These are phyloP conservation scores for Smutsia temminckii DNA, from an alignment of 2,797 vertebrate genomes.

Conservation along the genomic window DNA sequence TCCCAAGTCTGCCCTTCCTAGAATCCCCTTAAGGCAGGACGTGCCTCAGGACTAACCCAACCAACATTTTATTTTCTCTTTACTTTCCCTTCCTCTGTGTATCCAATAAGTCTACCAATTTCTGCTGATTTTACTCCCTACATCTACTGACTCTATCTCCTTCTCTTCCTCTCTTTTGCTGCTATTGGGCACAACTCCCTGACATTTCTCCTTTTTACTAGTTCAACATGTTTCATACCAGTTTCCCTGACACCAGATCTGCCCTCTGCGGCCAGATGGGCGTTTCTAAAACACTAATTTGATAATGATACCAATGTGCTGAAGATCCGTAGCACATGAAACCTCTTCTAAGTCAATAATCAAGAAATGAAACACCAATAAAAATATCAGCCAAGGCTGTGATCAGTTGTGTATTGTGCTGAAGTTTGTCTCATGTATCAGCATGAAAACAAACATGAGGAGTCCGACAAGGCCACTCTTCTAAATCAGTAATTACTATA, in stretches of 20 bases:
- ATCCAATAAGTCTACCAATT: background rate
- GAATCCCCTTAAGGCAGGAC: background rate
- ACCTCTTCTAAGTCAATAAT: background rate
- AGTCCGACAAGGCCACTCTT: background rate
- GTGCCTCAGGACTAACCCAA: accelerated
- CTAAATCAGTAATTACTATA: background rate
- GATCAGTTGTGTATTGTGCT: background rate
- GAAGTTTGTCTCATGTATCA: background rate
- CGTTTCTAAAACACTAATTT: background rate
- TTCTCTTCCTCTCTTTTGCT: background rate
- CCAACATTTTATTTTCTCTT: background rate
- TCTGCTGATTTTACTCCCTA: background rate
- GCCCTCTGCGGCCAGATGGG: background rate
- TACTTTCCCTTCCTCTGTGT: background rate
- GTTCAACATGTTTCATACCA: background rate
- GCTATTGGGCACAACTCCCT: background rate
- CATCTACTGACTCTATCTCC: background rate
- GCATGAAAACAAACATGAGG: background rate
- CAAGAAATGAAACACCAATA: background rate
- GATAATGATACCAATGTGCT: background rate
- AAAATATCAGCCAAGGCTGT: background rate
- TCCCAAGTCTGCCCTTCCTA: background rate
- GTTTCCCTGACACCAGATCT: background rate
- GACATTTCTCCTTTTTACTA: background rate
- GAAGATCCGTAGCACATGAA: background rate